phyloP scores from a whole-genome alignment of 2,113 vertebrate genomes.

The Promerops cafer region DNA sequence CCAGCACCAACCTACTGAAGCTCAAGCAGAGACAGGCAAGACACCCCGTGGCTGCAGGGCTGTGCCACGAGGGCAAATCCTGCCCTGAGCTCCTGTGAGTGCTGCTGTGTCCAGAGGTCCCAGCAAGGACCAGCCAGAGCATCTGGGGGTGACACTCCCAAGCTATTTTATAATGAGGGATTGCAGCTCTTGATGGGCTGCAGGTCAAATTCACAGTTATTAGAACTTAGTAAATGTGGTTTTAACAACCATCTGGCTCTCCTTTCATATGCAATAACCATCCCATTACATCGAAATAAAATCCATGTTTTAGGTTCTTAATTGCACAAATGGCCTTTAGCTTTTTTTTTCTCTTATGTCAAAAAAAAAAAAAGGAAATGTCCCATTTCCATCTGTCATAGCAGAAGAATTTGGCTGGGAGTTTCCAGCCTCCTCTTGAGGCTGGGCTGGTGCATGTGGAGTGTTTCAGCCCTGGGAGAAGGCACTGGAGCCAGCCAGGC shows the following conservation, averaged over 20 bases:
- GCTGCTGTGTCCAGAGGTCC: background rate
- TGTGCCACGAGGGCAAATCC: background rate
- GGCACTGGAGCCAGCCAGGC: background rate
- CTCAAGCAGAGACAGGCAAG: background rate
- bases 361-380: background rate
- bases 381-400: background rate
- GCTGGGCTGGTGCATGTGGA: background rate
- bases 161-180: background rate
- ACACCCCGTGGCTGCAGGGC: background rate
- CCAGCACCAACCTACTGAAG: background rate
- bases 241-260: slow-evolving; percentile 60
- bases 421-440: background rate
- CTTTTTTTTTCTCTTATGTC: background rate
- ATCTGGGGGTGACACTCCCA: background rate
- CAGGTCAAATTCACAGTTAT: slow-evolving; percentile 32
- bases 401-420: background rate
- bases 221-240: slow-evolving; percentile 45
- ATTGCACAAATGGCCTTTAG: slow-evolving; percentile 32
- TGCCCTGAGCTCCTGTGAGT: background rate
- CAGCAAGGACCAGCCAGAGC: background rate
- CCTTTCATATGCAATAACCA: slow-evolving; percentile 49
- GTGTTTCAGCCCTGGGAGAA: background rate
- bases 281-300: slow-evolving; percentile 57
- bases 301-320: slow-evolving; percentile 41
- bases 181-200: background rate